These are phyloP conservation scores for Synodontis membranacea DNA, from an alignment of 2,113 vertebrate genomes.

Conservation along the genomic window DNA sequence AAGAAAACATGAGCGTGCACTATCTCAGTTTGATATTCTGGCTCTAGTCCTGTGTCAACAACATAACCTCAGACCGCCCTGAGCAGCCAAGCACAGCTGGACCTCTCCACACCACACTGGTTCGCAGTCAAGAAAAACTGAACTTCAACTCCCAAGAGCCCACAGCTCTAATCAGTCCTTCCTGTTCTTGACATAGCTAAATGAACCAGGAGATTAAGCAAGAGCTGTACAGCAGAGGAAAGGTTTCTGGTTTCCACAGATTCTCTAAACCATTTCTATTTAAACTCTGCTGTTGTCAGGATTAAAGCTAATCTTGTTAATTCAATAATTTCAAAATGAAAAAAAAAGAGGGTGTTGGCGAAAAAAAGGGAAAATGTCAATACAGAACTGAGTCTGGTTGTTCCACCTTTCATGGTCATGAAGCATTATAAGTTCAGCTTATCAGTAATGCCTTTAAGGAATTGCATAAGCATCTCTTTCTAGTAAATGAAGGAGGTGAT, in stretches of 20 bases:
- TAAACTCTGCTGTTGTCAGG: conserved; percentile 4
- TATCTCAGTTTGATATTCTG: conserved; percentile 45
- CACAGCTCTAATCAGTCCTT: conserved; percentile 64
- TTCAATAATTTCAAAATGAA: neutral
- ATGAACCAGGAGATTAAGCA: conserved; percentile 53
- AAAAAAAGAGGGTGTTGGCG: neutral
- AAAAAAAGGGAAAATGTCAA: neutral
- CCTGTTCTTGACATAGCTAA: conserved; percentile 59
- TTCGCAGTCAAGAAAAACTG: conserved; percentile 58
- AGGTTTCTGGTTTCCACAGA: neutral
- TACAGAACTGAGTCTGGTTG: neutral
- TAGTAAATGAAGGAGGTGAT: neutral
- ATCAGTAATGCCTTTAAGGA: neutral
- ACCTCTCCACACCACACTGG: conserved; percentile 59
- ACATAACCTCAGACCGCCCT: conserved; percentile 49
- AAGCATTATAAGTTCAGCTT: neutral
- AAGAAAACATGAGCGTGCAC: conserved; percentile 45
- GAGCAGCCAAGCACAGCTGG: conserved; percentile 55
- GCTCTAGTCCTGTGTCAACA: conserved; percentile 66
- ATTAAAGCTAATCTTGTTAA: neutral
- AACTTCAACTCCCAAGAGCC: conserved; percentile 63
- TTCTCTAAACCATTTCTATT: neutral
- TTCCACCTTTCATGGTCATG: conserved; percentile 1
- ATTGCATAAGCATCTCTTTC: conserved; percentile 15
- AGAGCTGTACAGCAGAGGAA: conserved; percentile 21